phyloP scores from a whole-genome alignment of 2,888 invertebrate species.

The Nephrotoma guestfalica region DNA sequence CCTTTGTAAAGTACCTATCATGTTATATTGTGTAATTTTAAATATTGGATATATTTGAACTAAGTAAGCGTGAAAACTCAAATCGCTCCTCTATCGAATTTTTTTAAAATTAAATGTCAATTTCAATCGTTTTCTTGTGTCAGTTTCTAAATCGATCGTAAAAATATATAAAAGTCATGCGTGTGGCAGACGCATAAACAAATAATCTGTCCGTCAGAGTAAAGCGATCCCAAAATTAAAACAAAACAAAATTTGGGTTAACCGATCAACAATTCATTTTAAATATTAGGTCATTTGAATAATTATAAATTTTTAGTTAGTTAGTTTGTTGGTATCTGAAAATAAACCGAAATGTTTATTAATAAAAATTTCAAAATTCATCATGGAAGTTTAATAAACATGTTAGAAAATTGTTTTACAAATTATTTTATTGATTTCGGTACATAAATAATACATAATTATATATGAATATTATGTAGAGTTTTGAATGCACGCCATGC shows the following conservation, averaged over 20 bases:
- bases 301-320: neutral
- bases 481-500: neutral
- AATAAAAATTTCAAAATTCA: neutral
- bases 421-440: too few species aligned
- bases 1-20: too few species aligned
- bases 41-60: too few species aligned
- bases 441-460: too few species aligned
- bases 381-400: too few species aligned
- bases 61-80: too few species aligned
- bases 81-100: too few species aligned
- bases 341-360: neutral
- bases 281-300: neutral
- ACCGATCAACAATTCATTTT: neutral
- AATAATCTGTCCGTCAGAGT: neutral
- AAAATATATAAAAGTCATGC: neutral
- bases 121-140: too few species aligned
- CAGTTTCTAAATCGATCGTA: too few species aligned
- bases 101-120: too few species aligned
- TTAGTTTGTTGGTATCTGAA: neutral
- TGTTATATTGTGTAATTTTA: too few species aligned
- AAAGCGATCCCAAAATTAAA: neutral
- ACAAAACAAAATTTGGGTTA: neutral
- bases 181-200: neutral
- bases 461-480: neutral
- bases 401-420: too few species aligned